A percentile compares a stretch with the other conserved stretches of the same genome.
These are phyloP conservation scores for Axea sp. DNA, from an alignment of 2,888 invertebrate species.

Conservation along the genomic window DNA sequence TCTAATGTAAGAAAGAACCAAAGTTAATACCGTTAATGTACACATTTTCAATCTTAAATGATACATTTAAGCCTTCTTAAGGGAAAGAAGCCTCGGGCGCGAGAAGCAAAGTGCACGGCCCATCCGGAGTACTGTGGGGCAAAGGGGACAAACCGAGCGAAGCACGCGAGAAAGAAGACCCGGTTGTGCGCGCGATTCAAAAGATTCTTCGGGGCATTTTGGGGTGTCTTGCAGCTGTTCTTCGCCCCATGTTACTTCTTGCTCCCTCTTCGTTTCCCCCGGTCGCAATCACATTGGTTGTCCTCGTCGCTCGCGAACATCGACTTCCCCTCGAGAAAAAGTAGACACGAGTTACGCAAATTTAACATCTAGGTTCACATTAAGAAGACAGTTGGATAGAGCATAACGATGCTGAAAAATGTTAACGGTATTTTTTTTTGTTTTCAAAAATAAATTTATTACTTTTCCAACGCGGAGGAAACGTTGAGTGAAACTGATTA, in stretches of 20 bases:
- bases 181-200: slow-evolving; percentile 68
- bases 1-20: neutral
- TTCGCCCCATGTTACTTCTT: slow-evolving; percentile 59
- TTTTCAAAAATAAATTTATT: no score
- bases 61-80: slow-evolving; percentile 45
- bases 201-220: slow-evolving; percentile 71
- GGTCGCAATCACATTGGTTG: slow-evolving; percentile 1
- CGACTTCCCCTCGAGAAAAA: slow-evolving; percentile 27
- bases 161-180: slow-evolving; percentile 43
- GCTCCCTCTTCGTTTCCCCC: slow-evolving; percentile 33
- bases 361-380: slow-evolving; percentile 35
- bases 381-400: slow-evolving; percentile 25
- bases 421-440: no score
- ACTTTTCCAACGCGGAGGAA: no score
- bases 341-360: slow-evolving; percentile 52
- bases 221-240: slow-evolving; percentile 73
- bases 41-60: slow-evolving; percentile 32
- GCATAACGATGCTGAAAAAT: slow-evolving; percentile 4
- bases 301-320: slow-evolving; percentile 14
- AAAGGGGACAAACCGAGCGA: slow-evolving; percentile 6
- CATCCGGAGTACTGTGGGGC: slow-evolving; percentile 7
- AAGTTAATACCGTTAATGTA: slow-evolving; percentile 17
- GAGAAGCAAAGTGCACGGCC: slow-evolving; percentile 31
- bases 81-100: slow-evolving; percentile 14
- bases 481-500: no score